A percentile compares a stretch with the other conserved stretches of the same genome.
phyloP scores from a whole-genome alignment of 2,888 invertebrate genomes.

The Agriotes lineatus region DNA sequence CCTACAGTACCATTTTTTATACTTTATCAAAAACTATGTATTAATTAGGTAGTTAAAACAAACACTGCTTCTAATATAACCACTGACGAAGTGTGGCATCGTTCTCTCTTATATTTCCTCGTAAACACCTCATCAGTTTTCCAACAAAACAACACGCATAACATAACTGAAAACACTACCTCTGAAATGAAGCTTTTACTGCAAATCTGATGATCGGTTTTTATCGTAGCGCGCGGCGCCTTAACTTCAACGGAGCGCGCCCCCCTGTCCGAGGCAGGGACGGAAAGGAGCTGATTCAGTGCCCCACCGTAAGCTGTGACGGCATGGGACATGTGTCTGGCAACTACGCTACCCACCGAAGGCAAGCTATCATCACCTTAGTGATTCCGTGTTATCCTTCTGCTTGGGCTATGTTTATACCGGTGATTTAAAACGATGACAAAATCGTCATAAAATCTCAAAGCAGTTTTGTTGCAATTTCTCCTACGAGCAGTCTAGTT shows the following conservation, averaged over 20 bases:
- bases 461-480: too few species aligned
- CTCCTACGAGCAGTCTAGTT: too few species aligned
- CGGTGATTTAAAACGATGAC: neutral
- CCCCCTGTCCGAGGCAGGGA: conserved; percentile 68
- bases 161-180: too few species aligned
- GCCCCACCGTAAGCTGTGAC: conserved; percentile 85
- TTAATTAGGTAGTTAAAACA: too few species aligned
- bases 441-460: too few species aligned
- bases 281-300: conserved; percentile 82
- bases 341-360: conserved; percentile 91
- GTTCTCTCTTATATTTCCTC: too few species aligned
- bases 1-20: too few species aligned
- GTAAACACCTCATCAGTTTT: too few species aligned
- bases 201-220: conserved; percentile 36
- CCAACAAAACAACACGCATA: too few species aligned
- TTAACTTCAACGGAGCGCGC: conserved; percentile 50
- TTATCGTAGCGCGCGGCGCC: conserved; percentile 48
- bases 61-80: too few species aligned
- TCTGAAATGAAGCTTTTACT: neutral
- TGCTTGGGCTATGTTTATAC: conserved; percentile 42
- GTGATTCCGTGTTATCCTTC: conserved; percentile 41
- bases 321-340: conserved; percentile 90
- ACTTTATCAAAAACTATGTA: too few species aligned
- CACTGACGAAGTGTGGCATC: too few species aligned
- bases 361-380: conserved; percentile 72